Conservation (phyloP, 2,888 invertebrate species). For the Andrena minutula region DNA sequence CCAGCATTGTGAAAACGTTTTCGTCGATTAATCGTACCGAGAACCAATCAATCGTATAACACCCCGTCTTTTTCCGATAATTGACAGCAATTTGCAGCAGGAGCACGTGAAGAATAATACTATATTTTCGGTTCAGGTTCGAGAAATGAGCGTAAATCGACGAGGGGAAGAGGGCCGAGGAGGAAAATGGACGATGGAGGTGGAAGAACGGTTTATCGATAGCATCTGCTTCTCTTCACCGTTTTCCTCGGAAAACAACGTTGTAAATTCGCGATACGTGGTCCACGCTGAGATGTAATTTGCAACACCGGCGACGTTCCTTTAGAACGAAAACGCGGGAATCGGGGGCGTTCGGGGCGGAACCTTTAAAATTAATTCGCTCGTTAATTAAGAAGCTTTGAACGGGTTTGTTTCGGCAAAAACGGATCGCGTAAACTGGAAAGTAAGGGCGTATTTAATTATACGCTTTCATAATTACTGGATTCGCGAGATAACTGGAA, state of each 20-base stretch:
- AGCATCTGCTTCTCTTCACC: conserved; percentile 2
- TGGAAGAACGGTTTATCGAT: conserved; percentile 23
- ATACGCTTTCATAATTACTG: conserved; percentile 34
- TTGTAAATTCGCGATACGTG: conserved; percentile 27
- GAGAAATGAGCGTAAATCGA: conserved; percentile 17
- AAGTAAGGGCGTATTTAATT: conserved; percentile 24
- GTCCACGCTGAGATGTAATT: conserved; percentile 7
- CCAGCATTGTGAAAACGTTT: neutral
- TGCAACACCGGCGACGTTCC: neutral
- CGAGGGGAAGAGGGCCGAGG: neutral
- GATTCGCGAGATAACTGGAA: conserved; percentile 7
- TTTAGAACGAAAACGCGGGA: neutral
- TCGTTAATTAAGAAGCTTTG: conserved; percentile 37
- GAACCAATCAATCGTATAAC: conserved; percentile 6
- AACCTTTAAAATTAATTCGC: neutral
- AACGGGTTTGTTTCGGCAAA: neutral
- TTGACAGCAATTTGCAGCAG: conserved; percentile 16
- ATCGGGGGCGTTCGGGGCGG: neutral
- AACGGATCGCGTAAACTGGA: neutral
- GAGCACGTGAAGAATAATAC: neutral
- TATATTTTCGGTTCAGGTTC: neutral
- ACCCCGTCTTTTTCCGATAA: neutral
- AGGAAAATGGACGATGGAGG: neutral
- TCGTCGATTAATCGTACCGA: neutral
- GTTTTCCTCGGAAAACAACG: conserved; percentile 13